Evolutionary conservation across 2,113 vertebrate species (phyloP), one percentile per base, ranked within the genome.

Genomic region (Ellobius talpinus): DNA sequence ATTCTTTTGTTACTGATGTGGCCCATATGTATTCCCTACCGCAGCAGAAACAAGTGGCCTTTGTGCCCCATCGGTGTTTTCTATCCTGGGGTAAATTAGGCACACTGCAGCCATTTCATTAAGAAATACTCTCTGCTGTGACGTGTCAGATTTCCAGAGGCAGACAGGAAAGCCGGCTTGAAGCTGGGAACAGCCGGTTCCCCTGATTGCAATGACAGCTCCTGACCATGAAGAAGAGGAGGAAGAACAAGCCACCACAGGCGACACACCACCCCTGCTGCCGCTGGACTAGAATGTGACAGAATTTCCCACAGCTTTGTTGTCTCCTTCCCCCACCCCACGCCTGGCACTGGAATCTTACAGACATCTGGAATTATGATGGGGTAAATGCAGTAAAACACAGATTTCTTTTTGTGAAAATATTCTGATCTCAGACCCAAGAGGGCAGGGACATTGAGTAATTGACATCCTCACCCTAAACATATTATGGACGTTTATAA

Each of bases 351-450:
- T 45, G 87, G 96, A 89, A 70, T 93, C 87, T 95, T 96, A 82
- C 52, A 97, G 96, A 98, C 98, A 98, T 98, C 98, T 98, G 98
- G 98, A 98, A 98, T 97, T 96, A 97, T 95, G 98, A 97, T 97
- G 98, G 97, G 95, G 92, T 97, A 97, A 97, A 97, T 89, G 84
- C 50, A 98, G 95, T 94, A 96, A 94, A 91, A 94, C 95, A 88
- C 95, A 97, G 95, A 94, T 93, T 93, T 97, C 93, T 98, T 97
- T 93, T 97, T 90, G 89, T 95, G 96, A 96, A 96, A 98, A 91
- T 95, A 98, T 97, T 97, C 96, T 96, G 91, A 95, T 98, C 93
- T 97, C 96, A 97, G 96, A 96, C 93, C 94, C 97, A 98, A 96
- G 98, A 98, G 97, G 97, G 98, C 96, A 98, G 96, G 97, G 97